A percentile compares a stretch with the other conserved stretches of the same genome.
Conservation (phyloP, 2,113 vertebrate genomes). For the Hippocampus mohnikei region DNA sequence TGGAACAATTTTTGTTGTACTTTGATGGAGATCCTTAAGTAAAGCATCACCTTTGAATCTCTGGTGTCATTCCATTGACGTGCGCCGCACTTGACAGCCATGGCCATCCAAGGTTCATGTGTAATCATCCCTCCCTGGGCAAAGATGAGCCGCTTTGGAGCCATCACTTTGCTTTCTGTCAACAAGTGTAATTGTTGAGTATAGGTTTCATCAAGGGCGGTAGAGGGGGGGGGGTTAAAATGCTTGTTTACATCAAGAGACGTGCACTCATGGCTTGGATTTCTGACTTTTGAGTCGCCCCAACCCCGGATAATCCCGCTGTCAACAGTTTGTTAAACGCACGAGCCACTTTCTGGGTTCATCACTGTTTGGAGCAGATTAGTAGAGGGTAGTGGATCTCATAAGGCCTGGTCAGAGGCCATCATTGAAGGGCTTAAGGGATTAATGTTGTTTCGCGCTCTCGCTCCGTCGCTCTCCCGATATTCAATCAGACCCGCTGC, state of each 20-base stretch:
- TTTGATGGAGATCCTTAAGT: background rate
- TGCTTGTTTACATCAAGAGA: constrained; percentile 44
- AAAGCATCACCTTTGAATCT: background rate
- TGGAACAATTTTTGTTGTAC: background rate
- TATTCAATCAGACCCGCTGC: constrained; percentile 60
- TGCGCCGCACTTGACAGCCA: background rate
- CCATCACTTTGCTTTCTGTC: constrained; percentile 5
- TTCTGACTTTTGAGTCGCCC: constrained; percentile 57
- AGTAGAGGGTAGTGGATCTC: constrained; percentile 73
- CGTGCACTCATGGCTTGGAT: constrained; percentile 38
- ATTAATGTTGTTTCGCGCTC: constrained; percentile 70
- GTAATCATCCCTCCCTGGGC: constrained; percentile 21
- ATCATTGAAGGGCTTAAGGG: constrained; percentile 76
- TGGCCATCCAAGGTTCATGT: background rate
- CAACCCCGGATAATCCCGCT: constrained; percentile 70
- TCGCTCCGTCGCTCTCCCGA: constrained; percentile 49
- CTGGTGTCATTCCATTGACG: background rate
- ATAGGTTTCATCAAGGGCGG: background rate
- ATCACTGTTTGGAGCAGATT: constrained; percentile 75
- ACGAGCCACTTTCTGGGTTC: constrained; percentile 74
- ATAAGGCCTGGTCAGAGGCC: constrained; percentile 76
- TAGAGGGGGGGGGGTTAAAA: background rate
- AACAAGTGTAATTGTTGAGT: constrained; percentile 27
- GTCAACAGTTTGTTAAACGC: constrained; percentile 74
- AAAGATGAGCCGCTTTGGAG: constrained; percentile 19